Evolutionary conservation across 2,113 vertebrate species (phyloP).

Genomic region (Microtus ochrogaster): DNA sequence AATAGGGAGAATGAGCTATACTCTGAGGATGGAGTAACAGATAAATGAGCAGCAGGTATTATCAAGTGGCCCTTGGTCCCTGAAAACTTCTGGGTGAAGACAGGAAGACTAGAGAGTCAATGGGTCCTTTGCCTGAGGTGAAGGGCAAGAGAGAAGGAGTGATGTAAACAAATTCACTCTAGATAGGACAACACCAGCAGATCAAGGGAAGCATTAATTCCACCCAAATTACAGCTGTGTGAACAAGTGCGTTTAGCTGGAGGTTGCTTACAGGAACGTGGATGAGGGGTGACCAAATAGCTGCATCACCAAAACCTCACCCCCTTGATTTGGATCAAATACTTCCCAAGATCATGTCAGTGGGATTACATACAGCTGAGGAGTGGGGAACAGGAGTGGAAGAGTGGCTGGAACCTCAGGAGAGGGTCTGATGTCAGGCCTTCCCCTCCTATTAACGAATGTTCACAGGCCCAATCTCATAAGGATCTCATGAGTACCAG

Average conservation of each 20-base stretch:
- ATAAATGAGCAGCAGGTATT: background rate
- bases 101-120: rapidly evolving
- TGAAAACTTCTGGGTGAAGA: background rate
- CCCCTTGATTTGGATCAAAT: background rate
- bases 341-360: background rate
- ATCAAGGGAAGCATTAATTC: background rate
- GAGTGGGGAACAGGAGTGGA: background rate
- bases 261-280: background rate
- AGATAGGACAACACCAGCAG: background rate
- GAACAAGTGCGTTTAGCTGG: background rate
- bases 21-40: background rate
- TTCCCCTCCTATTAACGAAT: background rate
- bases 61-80: rapidly evolving
- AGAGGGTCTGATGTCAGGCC: background rate
- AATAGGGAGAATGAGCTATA: background rate
- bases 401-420: background rate
- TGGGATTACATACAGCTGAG: background rate
- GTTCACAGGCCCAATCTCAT: background rate
- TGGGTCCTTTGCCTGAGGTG: rapidly evolving
- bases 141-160: no score
- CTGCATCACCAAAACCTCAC: background rate
- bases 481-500: background rate
- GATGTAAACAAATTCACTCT: background rate
- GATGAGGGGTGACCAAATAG: background rate
- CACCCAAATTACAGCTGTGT: background rate